Evolutionary conservation across 2,797 vertebrate species (phyloP), one percentile per base, ranked within the genome.

Genomic region (Pangasius krempfi): DNA sequence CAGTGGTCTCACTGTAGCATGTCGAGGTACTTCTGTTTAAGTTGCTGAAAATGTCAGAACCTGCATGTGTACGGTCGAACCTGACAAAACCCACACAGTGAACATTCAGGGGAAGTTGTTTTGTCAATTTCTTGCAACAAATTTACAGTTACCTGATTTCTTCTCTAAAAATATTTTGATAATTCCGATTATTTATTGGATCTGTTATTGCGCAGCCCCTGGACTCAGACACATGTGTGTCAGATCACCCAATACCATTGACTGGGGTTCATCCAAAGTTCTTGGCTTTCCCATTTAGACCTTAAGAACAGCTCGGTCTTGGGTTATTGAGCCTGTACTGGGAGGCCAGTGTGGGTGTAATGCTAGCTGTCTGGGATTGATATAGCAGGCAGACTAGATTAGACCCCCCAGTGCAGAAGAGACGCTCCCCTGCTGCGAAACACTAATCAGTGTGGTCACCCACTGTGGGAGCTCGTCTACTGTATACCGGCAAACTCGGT

Each of bases 41-140:
- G 93, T 64, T 44, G 89, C 86, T 91, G 75, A 33, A 92, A 90
- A 92, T 84, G 60, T 94, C 92, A 93, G 60, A 60, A 87, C 90
- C 88, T 91, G 92, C 91, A 90, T 90, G 91, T 92, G 92, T 95
- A 92, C 92, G 92, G 93, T 93, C 89, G 86, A 88, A 88, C 87
- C 78, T 84, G 82, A 92, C 89, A 90, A 86, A 90, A 87, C 88
- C 4, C 10, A 25, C n/a, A 16, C 18, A 33, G 47, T 54, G 20
- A 70, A 72, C 37, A 54, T 37, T 52, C 18, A 54, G 27, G 1
- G 64, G 20, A 22, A 40, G 80, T 44, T 83, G 78, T 37, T 37
- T 79, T 20, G 37, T 79, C 16, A 44, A 7, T 44, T 44, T 44
- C 44, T 18, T 52, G 3, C 58, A 56, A 58, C 52, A 33, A 56